Evolutionary conservation across 2,888 invertebrate genomes (phyloP), one percentile per base, ranked within the genome.

Genomic region (Drosophila histrio): DNA sequence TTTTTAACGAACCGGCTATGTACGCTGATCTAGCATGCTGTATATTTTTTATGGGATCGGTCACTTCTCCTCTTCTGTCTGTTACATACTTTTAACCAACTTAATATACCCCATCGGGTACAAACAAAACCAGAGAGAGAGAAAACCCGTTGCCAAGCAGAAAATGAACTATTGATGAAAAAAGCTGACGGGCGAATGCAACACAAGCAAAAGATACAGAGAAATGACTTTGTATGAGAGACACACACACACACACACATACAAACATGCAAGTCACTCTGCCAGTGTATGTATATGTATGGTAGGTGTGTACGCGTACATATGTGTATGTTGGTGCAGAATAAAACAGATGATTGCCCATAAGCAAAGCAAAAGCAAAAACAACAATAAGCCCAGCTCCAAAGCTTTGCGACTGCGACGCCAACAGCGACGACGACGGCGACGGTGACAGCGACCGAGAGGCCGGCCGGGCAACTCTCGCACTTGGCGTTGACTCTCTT

Each of bases 331-430:
- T 69, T 64, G 64, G 80, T 75, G 79, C 81, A 86, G 77, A 80
- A 83, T 80, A 79, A 87, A 87, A 87, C 84, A 84, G 84, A 84
- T 84, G 84, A 84, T 87, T 84, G 84, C 77, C 84, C 87, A 87
- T 82, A 87, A 87, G 87, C 85, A 87, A 81, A 65, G 38, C 62
- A 74, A 66, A 41, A 54, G 15, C 22, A 71, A 39, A 11, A 66
- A 41, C 52, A 39, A 17, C 57, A 56, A 49, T 52, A 77, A 53
- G 13, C 17, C 50, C 19, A 70, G 56, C 60, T 59, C 57, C 34
- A 66, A 67, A 71, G 71, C 67, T 68, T 68, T 54, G 68, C 60
- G 54, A 57, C 61, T 26, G 47, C 56, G 30, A 41, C 49, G 60
- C 6, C 44, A 30, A 13, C 57, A 19, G 47, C 69, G 59, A 9